phyloP scores from a whole-genome alignment of 2,888 invertebrate genomes.

The Lathronympha strigana region DNA sequence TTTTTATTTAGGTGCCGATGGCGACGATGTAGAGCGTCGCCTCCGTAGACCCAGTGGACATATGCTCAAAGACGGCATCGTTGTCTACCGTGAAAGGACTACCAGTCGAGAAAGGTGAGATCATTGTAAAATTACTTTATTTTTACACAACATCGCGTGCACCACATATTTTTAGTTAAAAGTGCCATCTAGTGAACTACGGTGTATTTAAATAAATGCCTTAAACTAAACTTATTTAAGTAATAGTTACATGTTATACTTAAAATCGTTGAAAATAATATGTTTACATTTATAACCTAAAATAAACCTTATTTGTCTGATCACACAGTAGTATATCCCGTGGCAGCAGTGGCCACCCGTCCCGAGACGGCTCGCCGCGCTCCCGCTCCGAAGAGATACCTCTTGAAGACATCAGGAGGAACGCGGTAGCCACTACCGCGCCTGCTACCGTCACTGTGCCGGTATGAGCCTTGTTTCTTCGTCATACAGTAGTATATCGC shows the following conservation, averaged over 20 bases:
- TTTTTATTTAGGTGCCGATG: constrained; percentile 48
- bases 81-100: constrained; percentile 74
- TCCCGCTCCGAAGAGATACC: constrained; percentile 93
- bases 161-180: too few species aligned
- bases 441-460: constrained; percentile 40
- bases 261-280: too few species aligned
- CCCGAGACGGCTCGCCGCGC: constrained; percentile 90
- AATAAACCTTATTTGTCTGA: not conserved
- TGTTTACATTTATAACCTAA: not conserved
- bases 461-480: not conserved
- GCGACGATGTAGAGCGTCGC: constrained; percentile 68
- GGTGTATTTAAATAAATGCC: too few species aligned
- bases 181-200: too few species aligned
- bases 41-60: constrained; percentile 74
- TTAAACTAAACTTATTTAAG: too few species aligned
- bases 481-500: constrained; percentile 64
- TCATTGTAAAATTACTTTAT: too few species aligned
- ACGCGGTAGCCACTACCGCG: constrained; percentile 70
- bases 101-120: constrained; percentile 76
- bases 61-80: constrained; percentile 73
- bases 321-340: constrained; percentile 68
- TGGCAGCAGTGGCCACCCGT: constrained; percentile 79
- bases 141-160: too few species aligned
- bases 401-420: constrained; percentile 89
- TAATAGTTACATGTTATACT: too few species aligned